These are phyloP conservation scores for Congeria kusceri DNA, from an alignment of 2,888 invertebrate genomes.

Conservation along the genomic window DNA sequence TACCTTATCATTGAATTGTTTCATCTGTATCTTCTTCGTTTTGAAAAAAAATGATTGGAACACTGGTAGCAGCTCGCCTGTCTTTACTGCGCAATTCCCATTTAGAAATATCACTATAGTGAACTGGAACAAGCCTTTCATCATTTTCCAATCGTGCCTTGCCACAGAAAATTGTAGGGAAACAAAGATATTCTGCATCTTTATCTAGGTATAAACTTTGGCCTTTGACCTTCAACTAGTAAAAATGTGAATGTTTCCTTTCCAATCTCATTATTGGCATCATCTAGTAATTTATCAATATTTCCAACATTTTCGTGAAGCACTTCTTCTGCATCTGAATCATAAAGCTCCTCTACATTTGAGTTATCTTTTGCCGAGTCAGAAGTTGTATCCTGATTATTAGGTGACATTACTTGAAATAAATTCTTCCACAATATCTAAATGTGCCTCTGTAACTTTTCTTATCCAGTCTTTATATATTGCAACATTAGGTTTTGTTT, in stretches of 20 bases:
- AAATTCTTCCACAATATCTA: too few species aligned
- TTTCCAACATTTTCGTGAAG: slow-evolving; percentile 46
- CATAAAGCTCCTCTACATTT: neutral
- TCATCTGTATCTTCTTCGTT: slow-evolving; percentile 17
- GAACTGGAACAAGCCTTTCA: slow-evolving; percentile 33
- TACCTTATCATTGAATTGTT: slow-evolving; percentile 5
- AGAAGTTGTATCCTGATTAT: too few species aligned
- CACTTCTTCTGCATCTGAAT: slow-evolving; percentile 40
- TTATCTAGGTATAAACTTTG: slow-evolving; percentile 41
- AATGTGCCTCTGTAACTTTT: too few species aligned
- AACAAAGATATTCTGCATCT: slow-evolving; percentile 28
- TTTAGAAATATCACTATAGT: slow-evolving; percentile 55
- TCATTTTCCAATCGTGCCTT: slow-evolving; percentile 25
- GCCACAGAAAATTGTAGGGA: slow-evolving; percentile 48
- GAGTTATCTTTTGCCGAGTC: too few species aligned
- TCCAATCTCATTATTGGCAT: slow-evolving; percentile 32
- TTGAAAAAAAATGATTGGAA: slow-evolving; percentile 52
- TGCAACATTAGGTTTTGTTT: slow-evolving; percentile 6
- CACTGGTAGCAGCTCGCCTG: slow-evolving; percentile 38
- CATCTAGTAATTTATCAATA: slow-evolving; percentile 41
- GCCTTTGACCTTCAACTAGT: slow-evolving; percentile 47
- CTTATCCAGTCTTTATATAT: too few species aligned
- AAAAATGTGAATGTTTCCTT: slow-evolving; percentile 40
- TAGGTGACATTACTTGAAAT: too few species aligned
- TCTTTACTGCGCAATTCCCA: slow-evolving; percentile 50